These are phyloP conservation scores for Tiaroga cobitis DNA, from an alignment of 2,797 vertebrate genomes.

Conservation along the genomic window DNA sequence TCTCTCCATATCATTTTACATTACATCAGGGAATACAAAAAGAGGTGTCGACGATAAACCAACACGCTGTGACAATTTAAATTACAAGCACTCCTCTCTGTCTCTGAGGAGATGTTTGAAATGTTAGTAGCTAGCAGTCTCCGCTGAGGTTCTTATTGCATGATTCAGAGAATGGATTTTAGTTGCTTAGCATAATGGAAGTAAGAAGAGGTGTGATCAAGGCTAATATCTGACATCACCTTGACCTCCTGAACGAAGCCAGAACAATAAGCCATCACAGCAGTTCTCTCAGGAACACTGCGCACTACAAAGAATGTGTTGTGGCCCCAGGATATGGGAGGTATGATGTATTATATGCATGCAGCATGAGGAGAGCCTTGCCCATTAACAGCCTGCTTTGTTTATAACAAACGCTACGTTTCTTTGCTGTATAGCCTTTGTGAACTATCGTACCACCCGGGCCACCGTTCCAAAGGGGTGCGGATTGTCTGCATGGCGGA, in stretches of 20 bases:
- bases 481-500: slow-evolving; percentile 4
- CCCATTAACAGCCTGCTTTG: slow-evolving; percentile 22
- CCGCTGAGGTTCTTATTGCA: slow-evolving; percentile 9
- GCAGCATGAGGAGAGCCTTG: slow-evolving; percentile 11
- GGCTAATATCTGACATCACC: slow-evolving; percentile 48
- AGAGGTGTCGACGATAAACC: slow-evolving; percentile 18
- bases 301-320: slow-evolving; percentile 37
- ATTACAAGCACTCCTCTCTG: slow-evolving; percentile 9
- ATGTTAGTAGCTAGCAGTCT: slow-evolving; percentile 29
- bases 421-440: background rate
- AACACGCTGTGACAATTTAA: slow-evolving; percentile 30
- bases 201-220: slow-evolving; percentile 41
- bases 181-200: slow-evolving; percentile 45
- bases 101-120: slow-evolving; percentile 36
- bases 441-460: slow-evolving; percentile 1
- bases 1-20: background rate
- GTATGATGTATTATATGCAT: slow-evolving; percentile 54
- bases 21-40: slow-evolving; percentile 11
- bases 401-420: slow-evolving; percentile 27
- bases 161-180: slow-evolving; percentile 29
- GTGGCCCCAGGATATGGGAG: slow-evolving; percentile 32
- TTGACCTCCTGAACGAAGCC: slow-evolving; percentile 47
- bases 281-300: slow-evolving; percentile 32
- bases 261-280: slow-evolving; percentile 50
- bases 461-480: background rate